Evolutionary conservation across 2,113 vertebrate species (phyloP).

Genomic region (Apus apus): DNA sequence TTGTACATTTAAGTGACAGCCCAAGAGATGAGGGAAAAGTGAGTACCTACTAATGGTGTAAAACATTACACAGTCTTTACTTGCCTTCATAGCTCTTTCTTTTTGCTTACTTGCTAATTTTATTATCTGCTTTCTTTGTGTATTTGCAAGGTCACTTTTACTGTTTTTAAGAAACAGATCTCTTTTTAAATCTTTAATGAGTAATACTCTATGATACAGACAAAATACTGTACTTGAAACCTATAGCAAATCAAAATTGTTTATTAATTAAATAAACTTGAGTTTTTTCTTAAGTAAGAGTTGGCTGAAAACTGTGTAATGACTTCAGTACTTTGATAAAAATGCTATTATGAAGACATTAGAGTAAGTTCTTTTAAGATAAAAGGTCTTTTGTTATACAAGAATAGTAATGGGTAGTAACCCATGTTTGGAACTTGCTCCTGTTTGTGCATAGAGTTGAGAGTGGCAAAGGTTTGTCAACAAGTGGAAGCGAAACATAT

Average conservation of each 20-base stretch:
- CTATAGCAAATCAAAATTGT: background rate
- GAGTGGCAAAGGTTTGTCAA: background rate
- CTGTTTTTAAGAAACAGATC: background rate
- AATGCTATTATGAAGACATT: background rate
- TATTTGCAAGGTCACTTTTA: background rate
- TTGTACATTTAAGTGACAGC: slow-evolving; percentile 97
- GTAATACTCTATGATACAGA: background rate
- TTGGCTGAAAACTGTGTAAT: background rate
- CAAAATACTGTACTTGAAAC: background rate
- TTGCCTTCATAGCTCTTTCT: background rate
- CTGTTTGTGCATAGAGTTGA: background rate
- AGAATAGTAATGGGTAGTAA: background rate
- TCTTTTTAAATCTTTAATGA: background rate
- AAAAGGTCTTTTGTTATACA: background rate
- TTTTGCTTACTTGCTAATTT: background rate
- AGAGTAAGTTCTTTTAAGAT: background rate
- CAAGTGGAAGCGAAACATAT: background rate
- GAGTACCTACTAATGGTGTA: slow-evolving; percentile 65
- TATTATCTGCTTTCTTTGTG: background rate
- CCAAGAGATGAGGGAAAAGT: slow-evolving; percentile 98
- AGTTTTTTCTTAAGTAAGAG: background rate
- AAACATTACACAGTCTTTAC: background rate
- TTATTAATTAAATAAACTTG: background rate
- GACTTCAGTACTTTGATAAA: background rate
- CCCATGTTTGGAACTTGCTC: background rate